These are phyloP conservation scores for Microplitis mediator DNA, from an alignment of 1,140 invertebrate genomes.

Conservation along the genomic window DNA sequence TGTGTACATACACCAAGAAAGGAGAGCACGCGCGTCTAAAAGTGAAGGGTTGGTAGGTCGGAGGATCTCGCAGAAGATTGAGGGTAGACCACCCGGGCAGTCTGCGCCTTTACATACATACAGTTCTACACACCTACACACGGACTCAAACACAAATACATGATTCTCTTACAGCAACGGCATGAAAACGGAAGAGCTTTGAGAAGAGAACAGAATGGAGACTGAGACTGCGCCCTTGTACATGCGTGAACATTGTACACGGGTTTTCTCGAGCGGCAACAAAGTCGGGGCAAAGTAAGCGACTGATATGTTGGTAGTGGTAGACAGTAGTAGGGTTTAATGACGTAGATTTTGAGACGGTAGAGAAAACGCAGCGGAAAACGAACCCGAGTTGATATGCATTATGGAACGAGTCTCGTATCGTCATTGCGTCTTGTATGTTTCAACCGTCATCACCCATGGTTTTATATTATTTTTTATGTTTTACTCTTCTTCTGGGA, in stretches of 20 bases:
- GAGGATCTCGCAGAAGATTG: background rate
- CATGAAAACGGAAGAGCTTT: background rate
- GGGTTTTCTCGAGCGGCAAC: background rate
- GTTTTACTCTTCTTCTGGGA: background rate
- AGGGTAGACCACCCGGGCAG: background rate
- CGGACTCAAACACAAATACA: background rate
- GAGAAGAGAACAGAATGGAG: background rate
- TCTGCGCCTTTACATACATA: background rate
- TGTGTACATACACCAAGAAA: background rate
- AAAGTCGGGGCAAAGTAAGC: conserved; percentile 1
- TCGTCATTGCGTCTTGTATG: conserved; percentile 18
- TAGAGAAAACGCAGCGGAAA: conserved; percentile 6
- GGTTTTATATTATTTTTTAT: background rate
- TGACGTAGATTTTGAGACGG: background rate
- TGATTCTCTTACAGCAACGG: background rate
- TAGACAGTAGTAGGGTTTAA: background rate
- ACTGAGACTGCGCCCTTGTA: background rate
- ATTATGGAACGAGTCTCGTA: conserved; percentile 24
- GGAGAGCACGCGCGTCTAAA: conserved; percentile 10
- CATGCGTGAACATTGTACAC: background rate
- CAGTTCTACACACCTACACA: background rate
- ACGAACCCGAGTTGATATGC: conserved; percentile 21
- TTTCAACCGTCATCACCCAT: background rate
- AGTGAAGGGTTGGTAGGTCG: conserved; percentile 18
- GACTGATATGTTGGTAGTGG: conserved; percentile 24